phyloP scores from a whole-genome alignment of 2,888 invertebrate genomes.

The Cantharis rufa region DNA sequence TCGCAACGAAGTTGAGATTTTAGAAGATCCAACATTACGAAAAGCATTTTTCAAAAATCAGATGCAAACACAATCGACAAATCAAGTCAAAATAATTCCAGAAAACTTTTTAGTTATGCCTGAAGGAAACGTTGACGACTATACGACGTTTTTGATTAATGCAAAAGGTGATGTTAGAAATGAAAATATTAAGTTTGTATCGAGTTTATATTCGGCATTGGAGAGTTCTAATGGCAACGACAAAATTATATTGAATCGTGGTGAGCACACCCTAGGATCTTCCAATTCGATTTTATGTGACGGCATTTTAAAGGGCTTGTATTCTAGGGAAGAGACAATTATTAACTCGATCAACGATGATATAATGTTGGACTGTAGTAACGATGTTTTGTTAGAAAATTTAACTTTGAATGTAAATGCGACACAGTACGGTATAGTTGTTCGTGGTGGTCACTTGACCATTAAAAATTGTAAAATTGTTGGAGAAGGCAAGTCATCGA shows the following conservation, averaged over 20 bases:
- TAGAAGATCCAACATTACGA: constrained; percentile 64
- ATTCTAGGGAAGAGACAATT: constrained; percentile 37
- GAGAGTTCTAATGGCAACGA: constrained; percentile 55
- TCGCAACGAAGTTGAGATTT: constrained; percentile 62
- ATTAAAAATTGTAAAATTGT: constrained; percentile 59
- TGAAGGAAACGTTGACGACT: constrained; percentile 55
- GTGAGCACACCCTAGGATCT: constrained; percentile 57
- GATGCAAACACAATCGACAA: constrained; percentile 29
- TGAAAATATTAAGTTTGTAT: constrained; percentile 54
- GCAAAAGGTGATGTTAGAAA: constrained; percentile 52
- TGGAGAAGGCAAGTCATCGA: constrained; percentile 58
- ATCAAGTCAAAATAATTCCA: constrained; percentile 18
- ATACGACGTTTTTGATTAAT: constrained; percentile 55
- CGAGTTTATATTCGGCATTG: constrained; percentile 52
- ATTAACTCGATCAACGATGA: constrained; percentile 58
- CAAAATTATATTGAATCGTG: constrained; percentile 58
- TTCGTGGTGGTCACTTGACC: constrained; percentile 57
- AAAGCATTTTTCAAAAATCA: constrained; percentile 52
- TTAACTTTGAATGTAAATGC: constrained; percentile 59
- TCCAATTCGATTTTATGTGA: constrained; percentile 60
- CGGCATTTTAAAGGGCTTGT: constrained; percentile 49
- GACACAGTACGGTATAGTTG: constrained; percentile 59
- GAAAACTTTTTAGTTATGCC: constrained; percentile 57
- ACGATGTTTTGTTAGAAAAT: constrained; percentile 59
- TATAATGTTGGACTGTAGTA: constrained; percentile 61